Evolutionary conservation across 2,113 vertebrate genomes (phyloP).

Genomic region (Prunella fulvescens): DNA sequence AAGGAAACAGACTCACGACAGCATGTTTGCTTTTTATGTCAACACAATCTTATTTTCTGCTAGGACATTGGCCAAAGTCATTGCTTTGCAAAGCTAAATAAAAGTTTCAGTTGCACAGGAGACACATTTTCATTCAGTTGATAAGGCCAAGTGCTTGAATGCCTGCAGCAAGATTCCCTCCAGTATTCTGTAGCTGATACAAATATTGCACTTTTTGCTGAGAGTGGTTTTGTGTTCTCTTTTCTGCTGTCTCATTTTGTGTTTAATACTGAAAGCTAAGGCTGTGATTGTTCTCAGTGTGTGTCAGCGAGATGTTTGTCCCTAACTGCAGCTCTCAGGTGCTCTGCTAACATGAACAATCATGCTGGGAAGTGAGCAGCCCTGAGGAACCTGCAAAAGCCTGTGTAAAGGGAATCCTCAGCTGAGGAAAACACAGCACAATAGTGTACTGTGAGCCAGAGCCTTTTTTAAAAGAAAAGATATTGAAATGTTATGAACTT

Average conservation of each 20-base stretch:
- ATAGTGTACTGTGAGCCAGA: accelerated
- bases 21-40: background rate
- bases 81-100: background rate
- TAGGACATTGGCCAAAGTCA: background rate
- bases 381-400: background rate
- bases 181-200: background rate
- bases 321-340: background rate
- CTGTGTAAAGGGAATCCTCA: background rate
- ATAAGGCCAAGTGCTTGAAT: background rate
- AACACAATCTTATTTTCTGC: background rate
- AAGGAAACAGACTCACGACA: background rate
- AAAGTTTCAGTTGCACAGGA: background rate
- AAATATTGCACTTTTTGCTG: background rate
- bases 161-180: background rate
- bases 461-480: background rate
- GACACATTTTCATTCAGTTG: background rate
- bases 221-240: background rate
- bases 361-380: background rate
- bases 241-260: background rate
- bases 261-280: background rate
- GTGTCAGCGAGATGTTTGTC: background rate
- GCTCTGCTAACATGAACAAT: background rate
- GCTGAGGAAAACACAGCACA: background rate
- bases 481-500: background rate
- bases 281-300: background rate